Evolutionary conservation across 1,140 invertebrate species (phyloP).

Genomic region (Drosophila nikananu): DNA sequence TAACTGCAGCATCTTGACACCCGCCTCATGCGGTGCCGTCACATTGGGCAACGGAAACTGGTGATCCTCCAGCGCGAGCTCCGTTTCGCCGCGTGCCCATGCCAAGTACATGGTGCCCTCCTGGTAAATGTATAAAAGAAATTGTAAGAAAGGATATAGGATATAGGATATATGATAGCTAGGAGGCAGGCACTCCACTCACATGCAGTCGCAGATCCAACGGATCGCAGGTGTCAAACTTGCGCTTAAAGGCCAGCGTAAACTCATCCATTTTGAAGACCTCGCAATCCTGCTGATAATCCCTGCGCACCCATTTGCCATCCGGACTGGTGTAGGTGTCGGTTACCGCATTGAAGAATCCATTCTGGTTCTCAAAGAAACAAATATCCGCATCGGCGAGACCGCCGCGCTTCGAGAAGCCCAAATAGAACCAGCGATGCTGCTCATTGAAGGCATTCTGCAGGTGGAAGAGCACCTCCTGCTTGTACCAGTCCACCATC

Average conservation of each 20-base stretch:
- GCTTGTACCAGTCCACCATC: constrained; percentile 85
- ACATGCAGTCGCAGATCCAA: constrained; percentile 96
- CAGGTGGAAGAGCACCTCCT: constrained; percentile 84
- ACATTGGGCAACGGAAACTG: constrained; percentile 81
- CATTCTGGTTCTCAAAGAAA: constrained; percentile 88
- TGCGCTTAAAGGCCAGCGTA: constrained; percentile 90
- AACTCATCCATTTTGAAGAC: constrained; percentile 88
- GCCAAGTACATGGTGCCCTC: constrained; percentile 91
- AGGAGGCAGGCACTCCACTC: constrained; percentile 48
- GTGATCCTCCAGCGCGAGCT: constrained; percentile 84
- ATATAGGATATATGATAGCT: too few species aligned
- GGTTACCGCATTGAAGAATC: constrained; percentile 81
- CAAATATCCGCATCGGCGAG: constrained; percentile 93
- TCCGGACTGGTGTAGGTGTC: constrained; percentile 91
- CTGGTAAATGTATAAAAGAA: constrained; percentile 75
- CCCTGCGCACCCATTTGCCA: constrained; percentile 88
- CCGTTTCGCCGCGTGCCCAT: constrained; percentile 87
- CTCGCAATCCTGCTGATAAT: constrained; percentile 93
- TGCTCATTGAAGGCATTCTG: constrained; percentile 84
- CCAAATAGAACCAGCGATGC: constrained; percentile 92
- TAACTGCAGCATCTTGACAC: constrained; percentile 81
- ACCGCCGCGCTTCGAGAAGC: constrained; percentile 96
- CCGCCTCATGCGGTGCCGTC: constrained; percentile 67
- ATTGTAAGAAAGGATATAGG: neutral
- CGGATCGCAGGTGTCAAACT: constrained; percentile 96